Percentiles rank a stretch among this genome's conserved stretches.
phyloP scores from a whole-genome alignment of 2,888 invertebrate species.

The Drosophila mercatorum region DNA sequence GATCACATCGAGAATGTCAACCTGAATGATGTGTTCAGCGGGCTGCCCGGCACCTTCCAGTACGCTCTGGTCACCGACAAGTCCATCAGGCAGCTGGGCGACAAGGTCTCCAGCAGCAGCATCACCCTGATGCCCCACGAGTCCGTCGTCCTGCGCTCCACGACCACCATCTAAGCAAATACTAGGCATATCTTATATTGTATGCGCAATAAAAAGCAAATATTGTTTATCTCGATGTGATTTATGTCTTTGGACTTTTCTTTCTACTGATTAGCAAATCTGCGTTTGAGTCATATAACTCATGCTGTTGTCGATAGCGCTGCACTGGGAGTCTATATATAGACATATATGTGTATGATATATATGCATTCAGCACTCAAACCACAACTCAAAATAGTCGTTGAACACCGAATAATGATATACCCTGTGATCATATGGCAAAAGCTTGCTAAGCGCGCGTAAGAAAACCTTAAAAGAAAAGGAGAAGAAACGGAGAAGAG shows the following conservation, averaged over 20 bases:
- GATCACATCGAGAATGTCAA: slow-evolving; percentile 82
- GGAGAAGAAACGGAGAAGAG: too few species aligned
- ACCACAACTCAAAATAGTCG: neutral
- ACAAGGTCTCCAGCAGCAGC: slow-evolving; percentile 59
- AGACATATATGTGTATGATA: neutral
- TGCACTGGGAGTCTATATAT: neutral
- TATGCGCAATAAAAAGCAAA: slow-evolving; percentile 11
- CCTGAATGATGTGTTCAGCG: slow-evolving; percentile 72
- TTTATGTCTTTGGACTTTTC: slow-evolving; percentile 1
- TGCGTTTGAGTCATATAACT: slow-evolving; percentile 4
- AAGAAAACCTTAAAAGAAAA: too few species aligned
- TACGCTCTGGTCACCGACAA: slow-evolving; percentile 79
- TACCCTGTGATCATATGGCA: neutral
- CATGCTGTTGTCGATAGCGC: neutral
- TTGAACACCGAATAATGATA: neutral
- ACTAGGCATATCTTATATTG: neutral
- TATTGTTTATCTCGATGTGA: neutral
- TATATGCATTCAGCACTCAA: too few species aligned
- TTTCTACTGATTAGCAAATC: neutral
- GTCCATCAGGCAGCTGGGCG: slow-evolving; percentile 74
- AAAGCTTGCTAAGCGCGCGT: too few species aligned
- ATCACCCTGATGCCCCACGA: slow-evolving; percentile 77
- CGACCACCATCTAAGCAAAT: slow-evolving; percentile 30
- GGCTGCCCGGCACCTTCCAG: slow-evolving; percentile 66
- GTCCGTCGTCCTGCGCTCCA: slow-evolving; percentile 73